Evolutionary conservation across 2,888 invertebrate species (phyloP), one percentile per base, ranked within the genome.

Genomic region (Ectropis crepuscularia): DNA sequence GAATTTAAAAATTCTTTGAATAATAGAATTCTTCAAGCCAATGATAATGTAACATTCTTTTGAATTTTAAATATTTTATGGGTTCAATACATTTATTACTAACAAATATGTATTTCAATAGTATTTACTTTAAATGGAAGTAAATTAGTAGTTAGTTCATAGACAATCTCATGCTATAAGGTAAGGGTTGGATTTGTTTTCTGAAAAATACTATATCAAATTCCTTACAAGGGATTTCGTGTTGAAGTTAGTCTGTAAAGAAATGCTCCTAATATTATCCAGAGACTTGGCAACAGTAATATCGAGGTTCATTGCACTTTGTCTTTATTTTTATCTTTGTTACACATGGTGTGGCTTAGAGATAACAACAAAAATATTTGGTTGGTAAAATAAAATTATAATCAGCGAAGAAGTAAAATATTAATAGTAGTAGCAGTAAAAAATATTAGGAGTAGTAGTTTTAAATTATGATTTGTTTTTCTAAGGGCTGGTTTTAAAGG

Each of bases 221-320:
- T 28, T 28, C 16, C 16, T 28, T 28, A 28, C 16, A 28, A 28
- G 16, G 16, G 16, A 28, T 28, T 28, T 28, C n/a, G 16, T 28
- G 16, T 28, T 28, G 16, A 28, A 28, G 16, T 28, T 28, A 41
- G 6, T 41, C 41, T 51, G 12, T 39, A 41, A n/a, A 2, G 6
- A 38, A 41, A 50, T 39, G n/a, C 6, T 37, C 16, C 5, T 37
- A 9, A 9, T 39, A 48, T 57, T 28, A 48, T 57, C 55, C 48
- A 51, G 37, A 43, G 16, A 39, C 59, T 53, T 63, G 58, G 60
- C 53, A 59, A 60, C 43, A 46, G 12, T 43, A 53, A 53, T 39
- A 12, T 9, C 55, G 39, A 11, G 41, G 49, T 63, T 64, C 47
- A 65, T 57, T 61, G 37, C 61, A 51, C 62, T 62, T 57, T 62